These are phyloP conservation scores for Adelognathus sp. DNA, from an alignment of 2,888 invertebrate species.

Conservation along the genomic window DNA sequence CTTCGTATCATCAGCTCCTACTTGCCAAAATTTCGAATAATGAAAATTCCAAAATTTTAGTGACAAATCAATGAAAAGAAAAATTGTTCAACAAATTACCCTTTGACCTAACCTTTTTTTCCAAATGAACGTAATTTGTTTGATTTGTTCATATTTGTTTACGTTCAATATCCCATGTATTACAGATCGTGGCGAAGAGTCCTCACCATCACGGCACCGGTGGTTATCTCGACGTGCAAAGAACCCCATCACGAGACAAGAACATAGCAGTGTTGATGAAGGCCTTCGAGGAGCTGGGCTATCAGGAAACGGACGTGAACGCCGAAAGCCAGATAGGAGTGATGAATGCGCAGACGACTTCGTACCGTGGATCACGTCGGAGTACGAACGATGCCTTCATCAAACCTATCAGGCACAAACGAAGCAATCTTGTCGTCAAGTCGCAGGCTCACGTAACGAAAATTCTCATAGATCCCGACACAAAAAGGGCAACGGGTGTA, in stretches of 20 bases:
- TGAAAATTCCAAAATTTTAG: no score
- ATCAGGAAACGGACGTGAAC: conserved; percentile 84
- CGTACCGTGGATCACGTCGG: conserved; percentile 84
- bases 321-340: conserved; percentile 84
- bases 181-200: conserved; percentile 75
- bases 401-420: conserved; percentile 84
- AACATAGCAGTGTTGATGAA: conserved; percentile 84
- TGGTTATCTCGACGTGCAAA: conserved; percentile 86
- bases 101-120: no score
- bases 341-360: no score
- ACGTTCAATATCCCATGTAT: conserved; percentile 29
- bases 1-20: no score
- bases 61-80: no score
- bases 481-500: conserved; percentile 80
- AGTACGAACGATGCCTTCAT: conserved; percentile 87
- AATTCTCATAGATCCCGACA: conserved; percentile 81
- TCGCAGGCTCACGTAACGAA: conserved; percentile 83
- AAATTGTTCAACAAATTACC: no score
- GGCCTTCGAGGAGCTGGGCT: conserved; percentile 85
- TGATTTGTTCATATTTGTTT: no score
- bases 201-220: conserved; percentile 84
- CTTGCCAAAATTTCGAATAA: no score
- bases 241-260: no score
- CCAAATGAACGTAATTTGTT: no score
- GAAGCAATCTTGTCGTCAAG: conserved; percentile 77